Base-by-base conservation (phyloP, 2,113 vertebrate genomes). In the Osmerus mordax region DNA sequence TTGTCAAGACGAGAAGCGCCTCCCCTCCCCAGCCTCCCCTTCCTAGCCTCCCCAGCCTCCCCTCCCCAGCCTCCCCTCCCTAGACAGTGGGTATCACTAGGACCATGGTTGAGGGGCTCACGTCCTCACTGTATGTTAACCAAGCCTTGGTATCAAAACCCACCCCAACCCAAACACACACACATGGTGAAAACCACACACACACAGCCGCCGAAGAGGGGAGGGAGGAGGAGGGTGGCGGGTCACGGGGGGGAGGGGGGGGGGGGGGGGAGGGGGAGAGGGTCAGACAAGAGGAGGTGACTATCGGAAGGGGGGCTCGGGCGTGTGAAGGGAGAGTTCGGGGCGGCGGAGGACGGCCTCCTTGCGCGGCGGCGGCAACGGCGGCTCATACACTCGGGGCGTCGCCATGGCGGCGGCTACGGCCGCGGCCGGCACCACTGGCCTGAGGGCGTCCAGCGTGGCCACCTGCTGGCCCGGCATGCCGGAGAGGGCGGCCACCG, bases 251-350 rank as follows among this genome's bases (percentile, higher is more conserved):
- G 75, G 80, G n/a, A n/a, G n/a, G n/a, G n/a, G n/a, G 15, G 76
- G 78, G 80, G 78, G 83, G 76, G 21, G 54, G 66, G 58, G 21
- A 65, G 23, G 16, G 16, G 32, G 3, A 29, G 61, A 41, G 74
- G 66, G 69, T 21, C 19, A 36, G 6, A 18, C 67, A 70, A 69
- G 55, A 72, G 71, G 79, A 71, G 79, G 87, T 74, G 85, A 89
- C 89, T 93, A 93, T 92, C 92, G 92, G 87, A 92, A 93, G 84
- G 92, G 92, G 84, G 91, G 89, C 89, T 93, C 92, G 88, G 92
- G 89, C 83, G 92, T 91, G 91, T 92, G 92, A 87, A 91, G 92
- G 91, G 91, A 91, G 88, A 92, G 90, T 89, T 92, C 91, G 89
- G 92, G 90, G 87, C 90, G 92, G 91, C 91, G 92, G 91, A 92